phyloP scores from a whole-genome alignment of 92 coral and sea anemone species.

The Micromussa lordhowensis region DNA sequence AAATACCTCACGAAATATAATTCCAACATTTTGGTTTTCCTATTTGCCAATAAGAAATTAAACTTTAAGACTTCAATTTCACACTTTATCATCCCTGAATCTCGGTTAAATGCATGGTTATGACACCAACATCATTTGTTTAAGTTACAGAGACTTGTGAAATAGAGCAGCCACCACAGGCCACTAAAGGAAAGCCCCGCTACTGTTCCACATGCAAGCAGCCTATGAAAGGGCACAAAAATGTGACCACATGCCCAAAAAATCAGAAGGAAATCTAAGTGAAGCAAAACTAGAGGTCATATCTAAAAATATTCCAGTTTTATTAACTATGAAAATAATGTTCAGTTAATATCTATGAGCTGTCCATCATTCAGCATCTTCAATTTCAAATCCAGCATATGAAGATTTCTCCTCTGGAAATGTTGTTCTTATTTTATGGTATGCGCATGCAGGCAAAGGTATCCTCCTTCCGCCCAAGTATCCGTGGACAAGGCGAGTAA shows the following conservation, averaged over 20 bases:
- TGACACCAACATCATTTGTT: slow-evolving; percentile 17
- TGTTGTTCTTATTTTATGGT: slow-evolving; percentile 44
- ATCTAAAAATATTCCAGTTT: not conserved
- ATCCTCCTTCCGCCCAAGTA: slow-evolving; percentile 62
- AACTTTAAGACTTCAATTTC: too few relatives aligned
- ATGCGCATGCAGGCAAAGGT: slow-evolving; percentile 64
- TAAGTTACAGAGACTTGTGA: slow-evolving; percentile 29
- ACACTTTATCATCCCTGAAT: too few relatives aligned
- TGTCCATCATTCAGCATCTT: slow-evolving; percentile 4
- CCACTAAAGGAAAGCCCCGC: slow-evolving; percentile 48
- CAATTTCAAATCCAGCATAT: slow-evolving; percentile 55
- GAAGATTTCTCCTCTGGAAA: slow-evolving; percentile 28
- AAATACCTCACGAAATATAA: too few relatives aligned
- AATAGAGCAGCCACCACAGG: slow-evolving; percentile 54
- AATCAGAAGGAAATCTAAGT: too few relatives aligned
- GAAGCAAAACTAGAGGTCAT: not conserved
- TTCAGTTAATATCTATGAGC: too few relatives aligned
- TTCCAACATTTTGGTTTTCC: too few relatives aligned
- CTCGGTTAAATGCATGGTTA: not conserved
- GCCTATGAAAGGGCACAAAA: slow-evolving; percentile 40
- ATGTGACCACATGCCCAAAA: too few relatives aligned
- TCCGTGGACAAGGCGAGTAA: slow-evolving; percentile 61
- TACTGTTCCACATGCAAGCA: slow-evolving; percentile 52
- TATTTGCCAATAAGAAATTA: too few relatives aligned
- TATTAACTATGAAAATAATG: too few relatives aligned